A percentile compares a stretch with the other conserved stretches of the same genome.
Conservation (phyloP, 2,113 vertebrate genomes). For the Amphiprion ocellaris region DNA sequence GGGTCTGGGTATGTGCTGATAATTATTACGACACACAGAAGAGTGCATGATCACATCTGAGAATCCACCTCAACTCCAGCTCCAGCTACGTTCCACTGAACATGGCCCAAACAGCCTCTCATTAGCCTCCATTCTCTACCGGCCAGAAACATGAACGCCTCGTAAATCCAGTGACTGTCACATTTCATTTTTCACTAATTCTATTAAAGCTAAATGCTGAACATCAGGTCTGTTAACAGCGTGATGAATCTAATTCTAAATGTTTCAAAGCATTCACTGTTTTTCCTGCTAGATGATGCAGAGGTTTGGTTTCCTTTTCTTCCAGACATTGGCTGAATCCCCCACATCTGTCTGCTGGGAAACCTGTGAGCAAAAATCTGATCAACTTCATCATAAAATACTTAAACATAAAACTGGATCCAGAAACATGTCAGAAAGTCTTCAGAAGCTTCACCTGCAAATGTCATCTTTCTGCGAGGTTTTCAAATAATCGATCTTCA, state of each 20-base stretch:
- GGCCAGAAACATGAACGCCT: conserved; percentile 5
- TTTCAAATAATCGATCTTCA: too few relatives aligned
- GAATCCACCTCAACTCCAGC: conserved; percentile 32
- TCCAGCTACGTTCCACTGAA: conserved; percentile 13
- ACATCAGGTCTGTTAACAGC: neutral
- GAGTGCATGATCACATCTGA: conserved; percentile 73
- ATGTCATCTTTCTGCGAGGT: too few relatives aligned
- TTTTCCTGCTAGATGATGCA: neutral
- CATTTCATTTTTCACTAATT: neutral
- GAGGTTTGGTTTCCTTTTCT: neutral
- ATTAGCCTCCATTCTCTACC: conserved; percentile 16
- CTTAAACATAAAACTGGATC: too few relatives aligned
- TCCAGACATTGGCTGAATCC: too few relatives aligned
- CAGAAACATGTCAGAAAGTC: too few relatives aligned
- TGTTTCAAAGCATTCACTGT: neutral
- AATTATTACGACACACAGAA: conserved; percentile 89
- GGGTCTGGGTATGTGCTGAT: conserved; percentile 87
- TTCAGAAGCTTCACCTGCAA: too few relatives aligned
- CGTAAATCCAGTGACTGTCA: conserved; percentile 5
- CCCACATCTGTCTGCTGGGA: too few relatives aligned
- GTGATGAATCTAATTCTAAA: neutral
- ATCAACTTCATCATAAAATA: too few relatives aligned
- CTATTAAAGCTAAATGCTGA: neutral
- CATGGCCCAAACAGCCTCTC: conserved; percentile 14
- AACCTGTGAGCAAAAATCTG: too few relatives aligned